Evolutionary conservation across 1,140 invertebrate species (phyloP).

Genomic region (Cotesia glomerata): DNA sequence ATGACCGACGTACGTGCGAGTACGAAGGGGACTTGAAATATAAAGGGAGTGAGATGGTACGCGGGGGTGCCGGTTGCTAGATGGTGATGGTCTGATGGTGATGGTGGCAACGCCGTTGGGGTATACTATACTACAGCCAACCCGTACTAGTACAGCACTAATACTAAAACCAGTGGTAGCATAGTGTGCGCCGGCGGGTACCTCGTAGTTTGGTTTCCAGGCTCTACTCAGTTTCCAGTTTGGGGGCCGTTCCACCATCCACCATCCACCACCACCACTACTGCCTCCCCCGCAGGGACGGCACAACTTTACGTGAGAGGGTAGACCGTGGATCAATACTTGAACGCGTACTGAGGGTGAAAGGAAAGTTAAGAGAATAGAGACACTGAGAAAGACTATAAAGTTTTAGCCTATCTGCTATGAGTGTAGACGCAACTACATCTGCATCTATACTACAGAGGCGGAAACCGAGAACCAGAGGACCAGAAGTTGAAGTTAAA

Average conservation of each 20-base stretch:
- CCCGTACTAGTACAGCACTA: too few species aligned
- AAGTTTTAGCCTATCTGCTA: neutral
- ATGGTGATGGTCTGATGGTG: neutral
- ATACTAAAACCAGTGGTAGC: neutral
- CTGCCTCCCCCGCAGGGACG: constrained; percentile 29
- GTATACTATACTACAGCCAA: neutral
- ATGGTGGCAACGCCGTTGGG: neutral
- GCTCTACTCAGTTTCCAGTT: constrained; percentile 20
- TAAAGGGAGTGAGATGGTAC: neutral
- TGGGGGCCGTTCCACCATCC: constrained; percentile 4
- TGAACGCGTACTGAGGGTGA: constrained; percentile 12
- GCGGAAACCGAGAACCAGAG: too few species aligned
- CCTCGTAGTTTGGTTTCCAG: constrained; percentile 28
- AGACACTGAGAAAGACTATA: constrained; percentile 1
- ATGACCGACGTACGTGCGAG: neutral
- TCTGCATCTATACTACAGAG: too few species aligned
- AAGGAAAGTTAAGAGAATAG: constrained; percentile 19
- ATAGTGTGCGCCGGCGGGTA: constrained; percentile 6
- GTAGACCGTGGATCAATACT: constrained; percentile 30
- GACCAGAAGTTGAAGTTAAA: neutral
- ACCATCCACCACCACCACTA: too few species aligned
- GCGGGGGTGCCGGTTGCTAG: neutral
- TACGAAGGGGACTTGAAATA: constrained; percentile 11
- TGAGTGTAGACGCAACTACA: neutral
- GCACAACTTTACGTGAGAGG: constrained; percentile 26